phyloP scores from a whole-genome alignment of 2,797 vertebrate genomes.

The Phrynocephalus vlangalii region DNA sequence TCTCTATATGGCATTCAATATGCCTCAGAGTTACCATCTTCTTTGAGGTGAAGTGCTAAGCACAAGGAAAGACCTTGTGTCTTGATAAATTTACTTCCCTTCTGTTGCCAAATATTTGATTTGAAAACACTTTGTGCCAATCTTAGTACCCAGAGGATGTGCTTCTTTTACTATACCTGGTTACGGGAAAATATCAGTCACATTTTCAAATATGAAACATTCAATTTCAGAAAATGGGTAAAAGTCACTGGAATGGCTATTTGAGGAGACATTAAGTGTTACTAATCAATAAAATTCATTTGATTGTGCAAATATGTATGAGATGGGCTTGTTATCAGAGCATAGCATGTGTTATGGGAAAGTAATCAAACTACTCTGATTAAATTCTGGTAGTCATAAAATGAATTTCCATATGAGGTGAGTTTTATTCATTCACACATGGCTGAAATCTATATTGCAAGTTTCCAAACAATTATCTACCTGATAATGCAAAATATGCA shows the following conservation, averaged over 20 bases:
- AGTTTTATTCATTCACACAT: conserved; percentile 58
- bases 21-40: conserved; percentile 43
- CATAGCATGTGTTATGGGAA: conserved; percentile 52
- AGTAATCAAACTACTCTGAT: conserved; percentile 62
- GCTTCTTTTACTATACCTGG: conserved; percentile 36
- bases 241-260: conserved; percentile 21
- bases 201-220: conserved; percentile 52
- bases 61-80: conserved; percentile 18
- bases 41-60: conserved; percentile 50
- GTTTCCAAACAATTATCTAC: conserved; percentile 63
- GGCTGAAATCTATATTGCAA: conserved; percentile 65
- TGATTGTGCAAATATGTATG: conserved; percentile 59
- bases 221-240: conserved; percentile 49
- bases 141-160: conserved; percentile 34
- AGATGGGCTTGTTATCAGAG: conserved; percentile 56
- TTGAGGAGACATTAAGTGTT: conserved; percentile 49
- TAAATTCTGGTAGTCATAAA: conserved; percentile 64
- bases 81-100: conserved; percentile 40
- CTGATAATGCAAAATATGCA: conserved; percentile 60
- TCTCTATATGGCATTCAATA: conserved; percentile 1
- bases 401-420: conserved; percentile 46
- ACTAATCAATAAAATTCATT: conserved; percentile 59
- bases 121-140: conserved; percentile 44
- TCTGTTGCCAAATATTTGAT: conserved; percentile 58
- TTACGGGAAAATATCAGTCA: conserved; percentile 20